Conservation (phyloP, 2,113 vertebrate genomes). For the Cyanocitta stelleri region DNA sequence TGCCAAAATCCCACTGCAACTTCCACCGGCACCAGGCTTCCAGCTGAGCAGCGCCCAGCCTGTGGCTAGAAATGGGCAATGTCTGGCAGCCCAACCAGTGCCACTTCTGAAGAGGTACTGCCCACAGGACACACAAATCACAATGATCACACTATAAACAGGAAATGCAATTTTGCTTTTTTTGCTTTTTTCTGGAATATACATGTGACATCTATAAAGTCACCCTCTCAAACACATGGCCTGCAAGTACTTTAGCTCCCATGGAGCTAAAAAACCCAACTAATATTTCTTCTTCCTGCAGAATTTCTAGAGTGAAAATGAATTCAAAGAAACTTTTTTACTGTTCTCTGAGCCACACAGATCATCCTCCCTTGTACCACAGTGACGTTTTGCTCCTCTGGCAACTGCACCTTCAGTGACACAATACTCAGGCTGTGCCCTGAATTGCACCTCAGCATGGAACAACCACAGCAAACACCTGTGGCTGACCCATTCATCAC, state of each 20-base stretch:
- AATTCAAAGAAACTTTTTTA: neutral
- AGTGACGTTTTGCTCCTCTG: neutral
- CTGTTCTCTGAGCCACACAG: neutral
- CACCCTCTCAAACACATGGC: neutral
- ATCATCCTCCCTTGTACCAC: neutral
- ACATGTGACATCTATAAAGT: neutral
- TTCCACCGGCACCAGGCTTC: neutral
- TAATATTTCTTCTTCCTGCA: neutral
- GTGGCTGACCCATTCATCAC: neutral
- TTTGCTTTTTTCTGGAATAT: neutral
- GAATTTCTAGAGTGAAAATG: neutral
- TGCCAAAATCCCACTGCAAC: neutral
- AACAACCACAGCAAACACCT: neutral
- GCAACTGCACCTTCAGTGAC: neutral
- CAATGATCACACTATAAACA: neutral
- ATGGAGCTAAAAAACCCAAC: neutral
- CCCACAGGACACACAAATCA: neutral
- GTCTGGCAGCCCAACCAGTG: neutral
- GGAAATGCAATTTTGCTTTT: neutral
- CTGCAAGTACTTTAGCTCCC: neutral
- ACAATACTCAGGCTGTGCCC: rapidly evolving
- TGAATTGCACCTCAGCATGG: neutral
- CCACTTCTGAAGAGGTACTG: neutral
- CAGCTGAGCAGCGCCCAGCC: neutral
- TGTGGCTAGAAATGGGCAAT: neutral